Percentiles rank a stretch among this genome's conserved stretches.
Conservation (phyloP, 1,140 invertebrate species). For the Pseudomyrmex dendroicus region DNA sequence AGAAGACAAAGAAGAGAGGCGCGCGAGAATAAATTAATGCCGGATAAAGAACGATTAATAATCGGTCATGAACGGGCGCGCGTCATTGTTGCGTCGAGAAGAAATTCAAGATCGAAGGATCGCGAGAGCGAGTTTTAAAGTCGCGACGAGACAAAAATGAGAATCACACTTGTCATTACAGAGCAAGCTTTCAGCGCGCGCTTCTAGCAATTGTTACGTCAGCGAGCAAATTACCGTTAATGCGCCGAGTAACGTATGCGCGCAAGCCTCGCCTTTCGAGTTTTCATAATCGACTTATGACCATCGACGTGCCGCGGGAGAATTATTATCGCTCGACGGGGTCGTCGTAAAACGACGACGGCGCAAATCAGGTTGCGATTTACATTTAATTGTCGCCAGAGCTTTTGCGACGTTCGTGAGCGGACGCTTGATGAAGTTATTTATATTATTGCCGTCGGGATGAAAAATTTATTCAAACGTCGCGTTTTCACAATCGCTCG, state of each 20-base stretch:
- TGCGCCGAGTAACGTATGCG: not conserved
- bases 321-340: conserved; percentile 39
- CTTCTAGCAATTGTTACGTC: conserved; percentile 48
- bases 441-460: not conserved
- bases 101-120: conserved; percentile 12
- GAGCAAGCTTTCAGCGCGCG: not conserved
- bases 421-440: conserved; percentile 11
- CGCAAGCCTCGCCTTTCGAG: conserved; percentile 39
- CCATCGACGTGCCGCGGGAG: not conserved
- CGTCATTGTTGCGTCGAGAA: conserved; percentile 8
- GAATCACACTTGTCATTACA: not conserved
- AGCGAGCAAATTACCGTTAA: conserved; percentile 51
- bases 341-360: conserved; percentile 28
- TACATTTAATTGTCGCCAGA: conserved; percentile 44
- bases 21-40: not conserved
- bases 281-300: conserved; percentile 44
- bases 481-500: not conserved
- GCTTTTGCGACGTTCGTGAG: not conserved
- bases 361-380: conserved; percentile 47
- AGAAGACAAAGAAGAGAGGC: too few species aligned
- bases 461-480: not conserved
- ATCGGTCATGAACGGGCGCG: not conserved
- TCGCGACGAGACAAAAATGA: not conserved
- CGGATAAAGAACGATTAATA: not conserved
- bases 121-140: conserved; percentile 7